These are phyloP conservation scores for Aythya baeri DNA, from an alignment of 2,113 vertebrate species.

Conservation along the genomic window DNA sequence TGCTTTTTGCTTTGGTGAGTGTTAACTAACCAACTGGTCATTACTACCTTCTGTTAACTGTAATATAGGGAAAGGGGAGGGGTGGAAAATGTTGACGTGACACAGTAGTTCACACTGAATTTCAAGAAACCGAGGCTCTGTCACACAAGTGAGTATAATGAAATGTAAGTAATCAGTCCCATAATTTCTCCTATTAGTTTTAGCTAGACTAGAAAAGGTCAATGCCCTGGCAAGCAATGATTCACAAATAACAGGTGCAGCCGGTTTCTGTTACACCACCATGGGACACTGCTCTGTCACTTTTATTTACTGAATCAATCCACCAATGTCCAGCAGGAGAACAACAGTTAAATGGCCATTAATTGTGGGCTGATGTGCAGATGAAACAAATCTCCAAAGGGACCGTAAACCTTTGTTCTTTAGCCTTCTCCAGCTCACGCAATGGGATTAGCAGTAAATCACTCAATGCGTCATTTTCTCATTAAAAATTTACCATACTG, in stretches of 20 bases:
- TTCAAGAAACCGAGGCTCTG: constrained; percentile 27
- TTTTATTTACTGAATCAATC: constrained; percentile 89
- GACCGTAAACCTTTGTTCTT: constrained; percentile 84
- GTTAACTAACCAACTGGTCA: background rate
- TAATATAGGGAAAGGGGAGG: background rate
- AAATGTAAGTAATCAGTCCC: constrained; percentile 69
- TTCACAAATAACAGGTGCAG: constrained; percentile 85
- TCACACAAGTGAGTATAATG: constrained; percentile 25
- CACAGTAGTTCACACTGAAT: background rate
- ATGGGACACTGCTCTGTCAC: constrained; percentile 81
- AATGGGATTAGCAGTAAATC: constrained; percentile 77
- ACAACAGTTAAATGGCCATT: constrained; percentile 86
- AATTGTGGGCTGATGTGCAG: constrained; percentile 85
- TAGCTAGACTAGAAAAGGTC: constrained; percentile 77
- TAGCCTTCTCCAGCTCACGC: constrained; percentile 69
- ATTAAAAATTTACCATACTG: constrained; percentile 76
- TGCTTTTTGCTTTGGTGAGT: background rate
- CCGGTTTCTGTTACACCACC: constrained; percentile 72
- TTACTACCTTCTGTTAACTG: background rate
- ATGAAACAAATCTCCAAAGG: constrained; percentile 84
- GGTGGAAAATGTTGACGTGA: background rate
- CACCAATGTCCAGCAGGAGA: constrained; percentile 83
- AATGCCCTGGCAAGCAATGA: constrained; percentile 78
- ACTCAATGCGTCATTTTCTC: constrained; percentile 72
- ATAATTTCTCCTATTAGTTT: constrained; percentile 79